These are phyloP conservation scores for Sciurus carolinensis DNA, from an alignment of 2,797 vertebrate genomes.

Conservation along the genomic window DNA sequence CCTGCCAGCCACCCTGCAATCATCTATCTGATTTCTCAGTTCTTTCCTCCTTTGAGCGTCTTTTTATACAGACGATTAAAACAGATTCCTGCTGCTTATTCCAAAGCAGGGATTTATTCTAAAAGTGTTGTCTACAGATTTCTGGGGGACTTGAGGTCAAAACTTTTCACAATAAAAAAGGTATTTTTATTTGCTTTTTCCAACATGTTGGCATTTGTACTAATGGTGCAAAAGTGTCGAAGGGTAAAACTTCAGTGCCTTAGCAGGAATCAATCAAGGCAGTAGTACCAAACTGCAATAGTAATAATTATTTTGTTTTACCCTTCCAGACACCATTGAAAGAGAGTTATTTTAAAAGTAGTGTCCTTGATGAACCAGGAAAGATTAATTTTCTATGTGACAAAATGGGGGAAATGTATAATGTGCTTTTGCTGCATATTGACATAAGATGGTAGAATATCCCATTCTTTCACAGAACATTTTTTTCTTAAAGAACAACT, in stretches of 20 bases:
- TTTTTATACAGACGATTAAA: neutral
- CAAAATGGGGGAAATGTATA: neutral
- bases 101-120: conserved; percentile 25
- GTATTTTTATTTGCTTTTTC: neutral
- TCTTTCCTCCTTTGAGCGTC: neutral
- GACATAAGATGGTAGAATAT: neutral
- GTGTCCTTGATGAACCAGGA: neutral
- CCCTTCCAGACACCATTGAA: neutral
- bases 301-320: neutral
- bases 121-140: neutral
- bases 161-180: neutral
- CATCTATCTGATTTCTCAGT: neutral
- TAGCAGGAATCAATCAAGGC: neutral
- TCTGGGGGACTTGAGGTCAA: neutral
- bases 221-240: neutral
- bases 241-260: neutral
- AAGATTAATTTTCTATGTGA: conserved; percentile 30
- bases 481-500: neutral
- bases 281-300: neutral
- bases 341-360: too few species aligned
- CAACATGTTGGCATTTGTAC: neutral
- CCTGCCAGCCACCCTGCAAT: neutral
- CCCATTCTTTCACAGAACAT: neutral
- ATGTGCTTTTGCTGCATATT: neutral
- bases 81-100: neutral